Percentiles rank a stretch among this genome's conserved stretches.
These are phyloP conservation scores for Buphagus erythrorhynchus DNA, from an alignment of 2,797 vertebrate genomes.

Conservation along the genomic window DNA sequence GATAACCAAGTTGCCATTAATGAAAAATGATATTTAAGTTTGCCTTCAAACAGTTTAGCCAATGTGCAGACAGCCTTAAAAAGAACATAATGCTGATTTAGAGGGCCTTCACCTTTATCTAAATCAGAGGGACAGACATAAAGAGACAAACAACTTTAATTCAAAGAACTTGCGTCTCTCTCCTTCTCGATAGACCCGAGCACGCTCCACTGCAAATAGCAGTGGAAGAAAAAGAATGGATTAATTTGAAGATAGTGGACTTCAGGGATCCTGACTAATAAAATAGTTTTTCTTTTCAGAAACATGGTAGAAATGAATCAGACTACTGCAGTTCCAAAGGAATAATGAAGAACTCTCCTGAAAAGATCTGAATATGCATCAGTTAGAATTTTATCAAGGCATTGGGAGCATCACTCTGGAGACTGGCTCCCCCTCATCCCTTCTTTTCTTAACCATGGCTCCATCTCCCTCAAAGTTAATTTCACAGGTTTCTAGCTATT, in stretches of 20 bases:
- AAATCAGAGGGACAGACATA: constrained; percentile 2
- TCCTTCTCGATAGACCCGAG: neutral
- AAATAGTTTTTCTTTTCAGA: neutral
- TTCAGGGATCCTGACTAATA: constrained; percentile 26
- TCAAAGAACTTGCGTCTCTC: neutral
- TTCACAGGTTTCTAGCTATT: neutral
- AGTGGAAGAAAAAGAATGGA: neutral
- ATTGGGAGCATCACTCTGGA: neutral
- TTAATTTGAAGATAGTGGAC: constrained; percentile 25
- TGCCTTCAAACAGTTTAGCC: neutral
- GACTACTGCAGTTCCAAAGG: neutral
- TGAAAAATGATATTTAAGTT: neutral
- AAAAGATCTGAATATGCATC: neutral
- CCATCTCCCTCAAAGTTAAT: neutral
- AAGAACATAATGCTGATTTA: neutral
- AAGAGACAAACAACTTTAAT: constrained; percentile 39
- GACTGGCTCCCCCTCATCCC: neutral
- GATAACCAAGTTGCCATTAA: neutral
- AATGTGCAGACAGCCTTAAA: neutral
- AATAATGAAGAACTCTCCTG: neutral
- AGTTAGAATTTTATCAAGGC: neutral
- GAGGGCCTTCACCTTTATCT: neutral
- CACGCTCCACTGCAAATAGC: neutral
- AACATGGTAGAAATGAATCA: neutral
- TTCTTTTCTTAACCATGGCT: neutral